Evolutionary conservation across 1,140 invertebrate genomes (phyloP).

Genomic region (Dendrolimus punctatus): DNA sequence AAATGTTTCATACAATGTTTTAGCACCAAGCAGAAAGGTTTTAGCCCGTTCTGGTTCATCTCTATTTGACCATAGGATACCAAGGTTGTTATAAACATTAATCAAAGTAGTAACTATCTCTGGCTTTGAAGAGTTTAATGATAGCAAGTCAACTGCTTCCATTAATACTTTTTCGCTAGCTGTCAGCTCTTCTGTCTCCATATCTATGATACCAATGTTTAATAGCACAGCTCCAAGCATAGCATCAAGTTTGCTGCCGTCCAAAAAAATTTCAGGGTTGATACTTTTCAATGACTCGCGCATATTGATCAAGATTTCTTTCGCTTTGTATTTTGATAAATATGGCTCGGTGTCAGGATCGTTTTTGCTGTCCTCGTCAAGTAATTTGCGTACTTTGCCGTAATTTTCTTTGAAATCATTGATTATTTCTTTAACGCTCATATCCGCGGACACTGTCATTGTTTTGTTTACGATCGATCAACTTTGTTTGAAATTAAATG

Average conservation of each 20-base stretch:
- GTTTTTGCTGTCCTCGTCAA: constrained; percentile 79
- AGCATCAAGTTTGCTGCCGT: constrained; percentile 48
- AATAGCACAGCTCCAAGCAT: constrained; percentile 78
- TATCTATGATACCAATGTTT: constrained; percentile 82
- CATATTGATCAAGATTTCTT: constrained; percentile 76
- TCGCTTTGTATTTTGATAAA: constrained; percentile 85
- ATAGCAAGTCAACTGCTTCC: constrained; percentile 77
- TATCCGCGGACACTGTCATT: constrained; percentile 46
- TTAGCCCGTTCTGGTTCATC: constrained; percentile 78
- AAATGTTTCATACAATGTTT: constrained; percentile 79
- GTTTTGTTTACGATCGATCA: constrained; percentile 3
- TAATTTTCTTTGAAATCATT: constrained; percentile 78
- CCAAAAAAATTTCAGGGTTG: constrained; percentile 41
- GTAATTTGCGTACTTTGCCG: constrained; percentile 77
- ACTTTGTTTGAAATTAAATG: background rate
- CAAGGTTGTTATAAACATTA: constrained; percentile 85
- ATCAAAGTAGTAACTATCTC: constrained; percentile 76
- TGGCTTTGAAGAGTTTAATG: constrained; percentile 67
- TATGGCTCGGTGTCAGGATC: constrained; percentile 84
- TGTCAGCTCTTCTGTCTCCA: constrained; percentile 85
- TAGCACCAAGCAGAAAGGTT: constrained; percentile 78
- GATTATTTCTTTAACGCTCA: constrained; percentile 75
- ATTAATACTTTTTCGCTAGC: constrained; percentile 81
- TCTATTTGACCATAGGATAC: constrained; percentile 83
- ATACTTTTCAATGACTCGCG: constrained; percentile 66